These are phyloP conservation scores for Disparrhopalites patrizii DNA, from an alignment of 2,888 invertebrate species.

Conservation along the genomic window DNA sequence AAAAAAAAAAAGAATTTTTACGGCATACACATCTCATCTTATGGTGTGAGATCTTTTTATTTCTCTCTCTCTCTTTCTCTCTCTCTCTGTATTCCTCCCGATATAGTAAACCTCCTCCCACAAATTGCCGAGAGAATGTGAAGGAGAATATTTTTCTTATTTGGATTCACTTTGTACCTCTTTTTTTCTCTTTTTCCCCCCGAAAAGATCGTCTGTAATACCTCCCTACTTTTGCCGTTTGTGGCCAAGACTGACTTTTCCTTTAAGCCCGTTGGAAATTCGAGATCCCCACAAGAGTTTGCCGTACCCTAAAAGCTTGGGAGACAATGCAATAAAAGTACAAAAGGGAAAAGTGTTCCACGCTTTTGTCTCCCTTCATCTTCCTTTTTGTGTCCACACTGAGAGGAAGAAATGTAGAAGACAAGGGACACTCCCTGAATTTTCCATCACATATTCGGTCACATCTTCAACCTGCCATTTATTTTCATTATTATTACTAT, in stretches of 20 bases:
- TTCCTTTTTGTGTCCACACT: neutral
- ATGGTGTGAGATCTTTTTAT: neutral
- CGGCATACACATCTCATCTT: neutral
- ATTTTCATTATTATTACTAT: too few relatives aligned
- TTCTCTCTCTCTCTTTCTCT: neutral
- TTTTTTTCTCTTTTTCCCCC: neutral
- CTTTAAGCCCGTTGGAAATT: too few relatives aligned
- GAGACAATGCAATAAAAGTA: slow-evolving; percentile 10
- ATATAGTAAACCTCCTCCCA: too few relatives aligned
- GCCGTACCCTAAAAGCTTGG: neutral
- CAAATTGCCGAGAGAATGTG: neutral
- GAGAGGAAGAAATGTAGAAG: neutral
- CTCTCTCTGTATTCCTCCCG: neutral
- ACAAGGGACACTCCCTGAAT: slow-evolving; percentile 3
- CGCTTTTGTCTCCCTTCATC: neutral
- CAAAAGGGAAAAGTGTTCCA: neutral
- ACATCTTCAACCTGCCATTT: slow-evolving; percentile 7
- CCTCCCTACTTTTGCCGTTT: neutral
- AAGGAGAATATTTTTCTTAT: neutral
- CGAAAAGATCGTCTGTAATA: too few relatives aligned
- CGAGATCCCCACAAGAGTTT: too few relatives aligned
- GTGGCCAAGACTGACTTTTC: neutral
- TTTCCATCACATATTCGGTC: slow-evolving; percentile 9
- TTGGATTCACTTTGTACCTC: neutral
- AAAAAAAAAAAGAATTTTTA: too few relatives aligned